A percentile compares a stretch with the other conserved stretches of the same genome.
Conservation (phyloP, 2,113 vertebrate species). For the Lepisosteus osseus region DNA sequence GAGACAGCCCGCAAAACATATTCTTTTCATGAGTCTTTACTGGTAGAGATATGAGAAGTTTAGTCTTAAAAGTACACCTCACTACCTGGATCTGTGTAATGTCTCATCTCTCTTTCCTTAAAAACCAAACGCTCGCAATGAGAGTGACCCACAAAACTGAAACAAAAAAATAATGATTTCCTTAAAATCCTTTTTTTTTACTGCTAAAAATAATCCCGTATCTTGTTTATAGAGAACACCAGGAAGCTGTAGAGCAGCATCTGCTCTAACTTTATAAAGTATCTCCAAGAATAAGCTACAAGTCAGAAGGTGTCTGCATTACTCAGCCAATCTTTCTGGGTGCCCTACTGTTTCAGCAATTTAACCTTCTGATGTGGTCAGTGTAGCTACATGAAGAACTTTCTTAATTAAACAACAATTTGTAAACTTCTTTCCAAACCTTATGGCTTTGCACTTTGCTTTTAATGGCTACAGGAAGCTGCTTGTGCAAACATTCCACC, state of each 20-base stretch:
- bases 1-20: slow-evolving; percentile 17
- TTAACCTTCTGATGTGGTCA: slow-evolving; percentile 55
- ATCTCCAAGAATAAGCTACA: slow-evolving; percentile 53
- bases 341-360: slow-evolving; percentile 50
- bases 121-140: background rate
- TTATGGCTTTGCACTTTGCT: slow-evolving; percentile 38
- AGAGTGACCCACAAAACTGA: slow-evolving; percentile 52
- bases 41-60: background rate
- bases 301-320: slow-evolving; percentile 20
- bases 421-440: slow-evolving; percentile 41
- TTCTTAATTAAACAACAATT: slow-evolving; percentile 25
- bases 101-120: slow-evolving; percentile 7
- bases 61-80: background rate
- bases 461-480: slow-evolving; percentile 51
- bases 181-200: slow-evolving; percentile 43
- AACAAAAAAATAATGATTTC: slow-evolving; percentile 59
- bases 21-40: slow-evolving; percentile 18
- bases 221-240: no score
- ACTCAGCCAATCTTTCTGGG: slow-evolving; percentile 47
- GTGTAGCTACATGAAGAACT: slow-evolving; percentile 42
- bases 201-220: no score
- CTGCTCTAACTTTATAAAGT: slow-evolving; percentile 53
- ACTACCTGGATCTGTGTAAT: slow-evolving; percentile 4
- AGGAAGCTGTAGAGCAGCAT: slow-evolving; percentile 32
- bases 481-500: slow-evolving; percentile 48